Base-by-base conservation (phyloP, 2,797 vertebrate genomes). In the Galagoides demidoff region DNA sequence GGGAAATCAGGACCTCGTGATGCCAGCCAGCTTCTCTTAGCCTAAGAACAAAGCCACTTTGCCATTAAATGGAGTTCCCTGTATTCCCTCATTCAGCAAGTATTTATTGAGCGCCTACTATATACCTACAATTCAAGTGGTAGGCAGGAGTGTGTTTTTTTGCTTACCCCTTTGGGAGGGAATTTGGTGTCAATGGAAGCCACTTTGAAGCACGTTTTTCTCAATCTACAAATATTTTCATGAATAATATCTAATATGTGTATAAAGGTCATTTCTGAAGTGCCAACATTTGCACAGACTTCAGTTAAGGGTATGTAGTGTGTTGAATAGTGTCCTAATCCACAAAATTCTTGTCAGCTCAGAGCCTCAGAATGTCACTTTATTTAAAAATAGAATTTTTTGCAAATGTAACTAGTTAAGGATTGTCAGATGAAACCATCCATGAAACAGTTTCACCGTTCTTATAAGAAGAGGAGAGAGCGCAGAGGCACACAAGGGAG, bases 121-220 rank as follows among this genome's bases (percentile, higher is more conserved):
- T 14, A 23, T 52, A 68, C 27, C 49, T 89, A 87, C 45, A 71
- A 16, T 73, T 79, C 25, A 45, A 16, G 8, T 57, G 64, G 12
- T 39, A 39, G 27, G 34, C 74, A 70, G 43, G 34, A 39, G 16
- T n/a, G 10, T 39, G 29, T 73, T 91, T 91, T 90, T 61, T 78
- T 74, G 39, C 77, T 73, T 66, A 84, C 19, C 19, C 25, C n/a
- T 63, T 78, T 22, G n/a, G 34, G 68, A 31, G 64, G 49, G 45
- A 88, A 17, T 94, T 92, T 77, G 70, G 13, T 92, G 74, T 71
- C 66, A 93, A 73, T 25, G 9, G 55, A 90, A 92, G 59, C 66
- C 77, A 57, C 71, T 49, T 88, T 12, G 49, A 85, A 90, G 31
- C 25, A 83, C 11, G 71, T 83, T 94, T 92, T 89, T 86, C 29